Evolutionary conservation across 2,888 invertebrate genomes (phyloP), one percentile per base, ranked within the genome.

Genomic region (Protophormia terraenovae): DNA sequence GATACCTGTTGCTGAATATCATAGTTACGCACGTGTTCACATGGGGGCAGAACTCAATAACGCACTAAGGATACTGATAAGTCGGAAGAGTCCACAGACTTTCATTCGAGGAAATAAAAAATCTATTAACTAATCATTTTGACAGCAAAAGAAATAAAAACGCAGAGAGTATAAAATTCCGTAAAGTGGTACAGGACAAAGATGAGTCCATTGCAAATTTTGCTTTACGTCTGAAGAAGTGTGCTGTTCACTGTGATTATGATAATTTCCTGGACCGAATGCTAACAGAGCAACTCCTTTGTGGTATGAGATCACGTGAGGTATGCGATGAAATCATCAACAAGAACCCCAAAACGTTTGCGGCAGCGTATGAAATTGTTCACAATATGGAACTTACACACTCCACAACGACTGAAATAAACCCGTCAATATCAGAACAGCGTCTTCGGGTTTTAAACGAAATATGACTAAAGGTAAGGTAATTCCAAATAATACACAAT

Each of bases 171-270:
- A 75, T 75, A 2, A 75, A 75, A 16, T 72, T 29, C 45, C 60
- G 58, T 1, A 12, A 71, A 24, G 22, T 71, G 3, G 12, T 19
- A n/a, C 67, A 71, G 38, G 45, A 72, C n/a, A 16, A 45, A n/a
- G 58, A 16, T 4, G 83, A 85, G 14, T 7, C 76, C 6, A 24
- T 86, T 10, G 78, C 80, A 45, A 24, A 64, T 24, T 83, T 85
- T 72, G 50, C 77, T 10, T 55, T 82, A 5, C 72, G 75, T 1
- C 69, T 86, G 5, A 81, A 55, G 19, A 69, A 86, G 45, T 67
- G 24, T n/a, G n/a, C n/a, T n/a, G n/a, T 24, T 29, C 66, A 79
- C 55, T 83, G 86, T 45, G 75, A 83, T 2, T 85, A 85, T 66
- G 83, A 78, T 1, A 22, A 55, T 10, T 83, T 83, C 22, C 19